Evolutionary conservation across 2,888 invertebrate genomes (phyloP), one percentile per base, ranked within the genome.

Genomic region (Sympetrum striolatum): DNA sequence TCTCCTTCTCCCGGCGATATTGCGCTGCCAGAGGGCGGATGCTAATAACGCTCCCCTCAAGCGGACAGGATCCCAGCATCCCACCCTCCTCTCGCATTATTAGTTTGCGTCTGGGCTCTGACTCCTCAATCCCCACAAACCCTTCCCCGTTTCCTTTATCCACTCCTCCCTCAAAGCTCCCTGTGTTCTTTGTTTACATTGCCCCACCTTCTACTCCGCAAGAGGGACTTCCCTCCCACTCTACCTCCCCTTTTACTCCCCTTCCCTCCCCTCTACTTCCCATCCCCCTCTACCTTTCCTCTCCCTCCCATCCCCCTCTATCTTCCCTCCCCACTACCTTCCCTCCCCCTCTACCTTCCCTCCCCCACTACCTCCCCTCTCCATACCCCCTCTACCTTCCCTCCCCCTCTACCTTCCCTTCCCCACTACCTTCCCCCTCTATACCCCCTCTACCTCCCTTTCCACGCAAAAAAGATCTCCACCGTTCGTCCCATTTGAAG

Each of bases 81-180:
- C 73, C 25, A 12, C 73, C 18, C 73, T 18, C 73, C 58, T 37
- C 60, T 60, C 86, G 37, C 86, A 86, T 64, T 86, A 86, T 86
- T 86, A 86, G 86, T 86, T 86, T 86, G 86, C 86, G 60, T 64
- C 86, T 86, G 86, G 86, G 35, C 60, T 86, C 60, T 58, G 58
- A 53, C 82, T 6, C 82, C 25, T 14, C 0, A 1, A 5, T 35
- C 37, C 35, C 60, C 22, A 8, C 60, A n/a, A 60, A 18, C 60
- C 60, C 60, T n/a, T 60, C 60, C 39, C 39, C 60, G 22, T 15
- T 60, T 64, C 64, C 18, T 25, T 64, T 64, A 64, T 25, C 64
- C 64, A 22, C 64, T 64, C 64, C 64, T 64, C 22, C 64, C 25
- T 64, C 64, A 64, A 25, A 64, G 64, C 25, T 25, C 64, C 64